Base-by-base conservation (phyloP, 2,888 invertebrate genomes). In the Cephus sareptanus region DNA sequence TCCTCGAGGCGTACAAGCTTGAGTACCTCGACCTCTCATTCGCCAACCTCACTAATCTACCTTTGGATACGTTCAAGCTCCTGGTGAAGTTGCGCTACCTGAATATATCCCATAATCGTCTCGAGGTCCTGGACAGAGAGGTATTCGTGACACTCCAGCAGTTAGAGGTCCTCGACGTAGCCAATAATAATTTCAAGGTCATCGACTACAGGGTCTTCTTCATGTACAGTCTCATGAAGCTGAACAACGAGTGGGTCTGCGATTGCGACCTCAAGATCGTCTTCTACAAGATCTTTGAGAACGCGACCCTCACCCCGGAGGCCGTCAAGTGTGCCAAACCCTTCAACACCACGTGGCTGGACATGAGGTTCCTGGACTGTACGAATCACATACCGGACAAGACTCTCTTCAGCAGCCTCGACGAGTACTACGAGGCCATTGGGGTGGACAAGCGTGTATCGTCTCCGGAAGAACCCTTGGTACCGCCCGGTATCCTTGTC, bases 151-250 rank as follows among this genome's bases (percentile, higher is more conserved):
- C 78, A n/a, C 78, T 78, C 11, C 73, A 69, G 23, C 75, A 76
- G 34, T 73, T 78, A 31, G 78, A 78, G 75, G 78, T 76, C 69
- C 78, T 78, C 15, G 78, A 78, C 76, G 73, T 78, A 75, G 75
- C 75, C 30, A 73, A 75, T 34, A 78, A 78, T 40, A 78, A 78
- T 68, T 78, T 78, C 69, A 78, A 78, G 71, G 78, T 78, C 9
- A 78, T 78, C 73, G 78, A 78, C 73, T 75, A 78, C 78, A 78
- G 75, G 69, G 78, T 78, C n/a, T 78, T 78, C 76, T 78, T 76
- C 12, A 76, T 78, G 73, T 76, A 78, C 78, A 78, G 78, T 31
- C 69, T 78, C 4, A 78, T 73, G 9, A 75, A 78, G 35, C 76
- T 78, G 34, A 76, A 78, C 76, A 78, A 78, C 73, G 78, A 78